Evolutionary conservation across 2,888 invertebrate genomes (phyloP).

Genomic region (Tetranychus piercei): DNA sequence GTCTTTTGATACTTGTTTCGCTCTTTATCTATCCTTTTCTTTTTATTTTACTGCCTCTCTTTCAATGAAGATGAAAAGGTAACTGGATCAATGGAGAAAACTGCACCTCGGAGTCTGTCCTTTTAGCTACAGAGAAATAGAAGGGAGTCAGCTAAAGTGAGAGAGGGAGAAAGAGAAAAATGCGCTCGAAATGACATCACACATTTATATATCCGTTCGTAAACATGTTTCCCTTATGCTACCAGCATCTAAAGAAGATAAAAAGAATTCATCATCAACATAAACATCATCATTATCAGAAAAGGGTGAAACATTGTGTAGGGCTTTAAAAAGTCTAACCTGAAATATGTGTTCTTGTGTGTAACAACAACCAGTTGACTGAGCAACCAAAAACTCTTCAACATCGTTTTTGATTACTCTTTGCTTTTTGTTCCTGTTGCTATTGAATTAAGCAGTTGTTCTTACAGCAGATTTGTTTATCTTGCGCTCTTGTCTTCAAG

Average conservation of each 20-base stretch:
- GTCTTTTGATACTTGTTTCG: not conserved
- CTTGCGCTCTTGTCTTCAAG: too few species aligned
- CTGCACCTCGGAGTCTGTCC: not conserved
- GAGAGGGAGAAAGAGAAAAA: conserved; percentile 5
- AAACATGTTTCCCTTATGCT: not conserved
- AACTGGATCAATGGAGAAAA: not conserved
- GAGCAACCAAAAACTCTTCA: too few species aligned
- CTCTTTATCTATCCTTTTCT: not conserved
- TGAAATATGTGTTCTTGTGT: not conserved
- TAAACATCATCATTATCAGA: not conserved
- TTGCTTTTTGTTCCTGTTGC: too few species aligned
- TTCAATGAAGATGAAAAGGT: not conserved
- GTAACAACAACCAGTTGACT: not conserved
- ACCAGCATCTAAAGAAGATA: not conserved
- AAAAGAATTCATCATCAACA: not conserved
- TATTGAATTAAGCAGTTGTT: not conserved
- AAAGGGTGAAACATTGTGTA: not conserved
- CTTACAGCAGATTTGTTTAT: too few species aligned
- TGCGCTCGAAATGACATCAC: not conserved
- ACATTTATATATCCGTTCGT: conserved; percentile 4
- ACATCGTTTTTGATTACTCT: too few species aligned
- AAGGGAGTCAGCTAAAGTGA: conserved; percentile 29
- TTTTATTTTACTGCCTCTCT: not conserved
- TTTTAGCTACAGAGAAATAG: not conserved
- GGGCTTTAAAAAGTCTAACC: not conserved